These are phyloP conservation scores for Mormyrus hasselquistii DNA, from an alignment of 2,797 vertebrate genomes.

Conservation along the genomic window DNA sequence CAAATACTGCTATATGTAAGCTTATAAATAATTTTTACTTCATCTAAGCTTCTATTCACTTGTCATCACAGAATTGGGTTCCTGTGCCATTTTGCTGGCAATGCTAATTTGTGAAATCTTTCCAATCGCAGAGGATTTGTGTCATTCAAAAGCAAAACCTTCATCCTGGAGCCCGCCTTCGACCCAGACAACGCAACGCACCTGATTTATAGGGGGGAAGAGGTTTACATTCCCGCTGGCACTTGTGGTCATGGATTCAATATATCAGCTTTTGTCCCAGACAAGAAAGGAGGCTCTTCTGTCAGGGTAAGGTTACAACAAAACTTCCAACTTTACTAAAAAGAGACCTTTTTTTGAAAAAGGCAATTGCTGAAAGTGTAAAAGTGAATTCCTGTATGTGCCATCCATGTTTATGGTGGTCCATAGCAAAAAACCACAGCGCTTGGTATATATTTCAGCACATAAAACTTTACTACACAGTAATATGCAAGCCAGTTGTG, in stretches of 20 bases:
- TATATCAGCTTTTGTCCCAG: constrained; percentile 38
- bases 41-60: not conserved
- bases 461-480: not conserved
- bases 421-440: not conserved
- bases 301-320: constrained; percentile 67
- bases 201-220: constrained; percentile 72
- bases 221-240: constrained; percentile 60
- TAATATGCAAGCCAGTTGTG: not conserved
- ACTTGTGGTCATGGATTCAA: constrained; percentile 74
- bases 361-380: not conserved
- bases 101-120: constrained; percentile 4
- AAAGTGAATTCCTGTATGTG: not conserved
- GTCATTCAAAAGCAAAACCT: constrained; percentile 69
- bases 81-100: not conserved
- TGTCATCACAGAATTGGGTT: not conserved
- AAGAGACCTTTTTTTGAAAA: not conserved
- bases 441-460: not conserved
- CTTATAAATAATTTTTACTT: not conserved
- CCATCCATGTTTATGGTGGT: not conserved
- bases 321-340: not conserved
- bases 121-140: constrained; percentile 76
- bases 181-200: constrained; percentile 60
- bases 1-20: not conserved
- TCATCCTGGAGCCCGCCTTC: constrained; percentile 75
- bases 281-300: constrained; percentile 35